Base-by-base conservation (phyloP, 2,888 invertebrate genomes). In the Zhengitettix transpicula region DNA sequence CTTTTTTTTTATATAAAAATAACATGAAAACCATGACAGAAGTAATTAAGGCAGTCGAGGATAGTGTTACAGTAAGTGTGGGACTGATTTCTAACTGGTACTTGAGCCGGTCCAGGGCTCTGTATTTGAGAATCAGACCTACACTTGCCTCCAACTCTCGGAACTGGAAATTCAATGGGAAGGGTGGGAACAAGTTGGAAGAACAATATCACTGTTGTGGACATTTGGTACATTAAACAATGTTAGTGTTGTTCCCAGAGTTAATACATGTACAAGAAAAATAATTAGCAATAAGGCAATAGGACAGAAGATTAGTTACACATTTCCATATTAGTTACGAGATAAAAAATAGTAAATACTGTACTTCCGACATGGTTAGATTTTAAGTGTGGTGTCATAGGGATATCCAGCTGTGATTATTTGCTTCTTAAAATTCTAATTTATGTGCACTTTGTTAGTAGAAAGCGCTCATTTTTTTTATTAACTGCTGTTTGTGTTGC, bases 1-100 rank as follows among this genome's bases (percentile, higher is more conserved):
- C n/a, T 14, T 55, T n/a, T 56, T 16, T 52, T 42, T 56, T 59
- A 44, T 55, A 57, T 56, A 61, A 58, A 61, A 56, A 59, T 59
- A 58, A 60, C 52, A 58, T 54, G 54, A 58, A 55, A 61, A 58
- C 16, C 9, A 58, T 56, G 42, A 15, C 52, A 58, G 12, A 44
- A 55, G 41, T 58, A 44, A 44, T 14, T 54, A 56, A 57, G 40
- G 42, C 44, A 52, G 47, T 17, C 17, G 47, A 56, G 51, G 52
- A 60, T 40, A 41, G 40, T 28, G 28, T 28, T 28, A 28, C 28
- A 28, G 28, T 28, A 28, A 28, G 28, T 28, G 28, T 52, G 42
- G 47, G 54, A 47, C 40, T 17, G 58, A n/a, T 44, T 58, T 42
- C 55, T 17, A 14, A 28, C 42, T 56, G 11, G 42, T 47, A 47